Percentiles rank a stretch among this genome's conserved stretches.
phyloP scores from a whole-genome alignment of 2,113 vertebrate genomes.

The Pitta sordida region DNA sequence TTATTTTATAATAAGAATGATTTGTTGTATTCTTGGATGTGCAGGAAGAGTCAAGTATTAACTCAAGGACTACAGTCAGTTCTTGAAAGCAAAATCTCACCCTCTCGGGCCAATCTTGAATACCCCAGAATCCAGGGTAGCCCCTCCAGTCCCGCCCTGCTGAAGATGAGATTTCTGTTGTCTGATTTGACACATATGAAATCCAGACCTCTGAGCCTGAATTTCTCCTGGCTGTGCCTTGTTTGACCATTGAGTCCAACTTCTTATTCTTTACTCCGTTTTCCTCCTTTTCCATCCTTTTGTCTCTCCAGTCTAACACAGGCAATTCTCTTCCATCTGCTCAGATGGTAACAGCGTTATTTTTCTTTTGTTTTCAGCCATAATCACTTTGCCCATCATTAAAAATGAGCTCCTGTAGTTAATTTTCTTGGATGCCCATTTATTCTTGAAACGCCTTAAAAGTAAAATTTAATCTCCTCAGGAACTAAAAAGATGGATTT shows the following conservation, averaged over 20 bases:
- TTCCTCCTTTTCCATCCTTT: neutral
- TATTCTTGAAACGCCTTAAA: neutral
- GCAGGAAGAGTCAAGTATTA: neutral
- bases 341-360: neutral
- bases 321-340: neutral
- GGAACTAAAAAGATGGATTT: neutral
- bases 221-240: neutral
- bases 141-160: neutral
- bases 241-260: neutral
- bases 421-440: neutral
- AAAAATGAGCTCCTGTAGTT: neutral
- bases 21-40: neutral
- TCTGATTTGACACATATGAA: neutral
- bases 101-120: neutral
- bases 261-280: neutral
- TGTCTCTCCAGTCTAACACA: neutral
- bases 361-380: neutral
- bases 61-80: neutral
- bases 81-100: neutral
- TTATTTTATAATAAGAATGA: neutral
- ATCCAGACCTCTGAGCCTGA: neutral
- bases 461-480: neutral
- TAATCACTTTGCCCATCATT: neutral
- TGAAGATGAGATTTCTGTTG: neutral
- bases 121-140: neutral